phyloP scores from a whole-genome alignment of 2,113 vertebrate species.

The Nematolebias whitei region DNA sequence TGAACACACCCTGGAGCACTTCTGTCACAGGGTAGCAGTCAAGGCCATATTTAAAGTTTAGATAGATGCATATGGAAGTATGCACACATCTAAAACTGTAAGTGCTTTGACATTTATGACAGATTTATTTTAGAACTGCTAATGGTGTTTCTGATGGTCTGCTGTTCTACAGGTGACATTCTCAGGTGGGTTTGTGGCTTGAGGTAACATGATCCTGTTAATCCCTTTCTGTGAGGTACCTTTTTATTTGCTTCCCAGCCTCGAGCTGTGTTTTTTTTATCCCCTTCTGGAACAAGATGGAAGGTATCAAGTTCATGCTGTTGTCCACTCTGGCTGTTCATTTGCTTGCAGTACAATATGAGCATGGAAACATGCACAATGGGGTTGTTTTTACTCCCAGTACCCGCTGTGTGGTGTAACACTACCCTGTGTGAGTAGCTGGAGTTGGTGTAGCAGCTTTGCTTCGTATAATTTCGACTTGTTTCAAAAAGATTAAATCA shows the following conservation, averaged over 20 bases:
- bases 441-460: constrained; percentile 14
- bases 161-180: constrained; percentile 28
- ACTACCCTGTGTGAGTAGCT: constrained; percentile 20
- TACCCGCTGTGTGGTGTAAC: constrained; percentile 31
- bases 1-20: constrained; percentile 5
- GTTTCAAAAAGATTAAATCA: constrained; percentile 28
- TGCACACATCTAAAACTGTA: constrained; percentile 13
- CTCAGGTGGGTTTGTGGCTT: constrained; percentile 30
- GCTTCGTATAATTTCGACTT: constrained; percentile 33
- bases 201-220: constrained; percentile 59
- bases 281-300: constrained; percentile 37
- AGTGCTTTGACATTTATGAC: background rate
- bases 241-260: constrained; percentile 60
- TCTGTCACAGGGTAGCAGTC: background rate
- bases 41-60: background rate
- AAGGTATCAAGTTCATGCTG: constrained; percentile 56
- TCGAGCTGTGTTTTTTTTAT: constrained; percentile 22
- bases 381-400: constrained; percentile 46
- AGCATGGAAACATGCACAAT: constrained; percentile 59
- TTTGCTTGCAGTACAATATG: constrained; percentile 42
- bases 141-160: constrained; percentile 4
- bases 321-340: constrained; percentile 39
- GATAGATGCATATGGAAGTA: background rate
- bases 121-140: background rate
- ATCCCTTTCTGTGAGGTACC: constrained; percentile 51